Evolutionary conservation across 1,140 invertebrate species (phyloP).

Genomic region (Lysiphlebus fabarum): DNA sequence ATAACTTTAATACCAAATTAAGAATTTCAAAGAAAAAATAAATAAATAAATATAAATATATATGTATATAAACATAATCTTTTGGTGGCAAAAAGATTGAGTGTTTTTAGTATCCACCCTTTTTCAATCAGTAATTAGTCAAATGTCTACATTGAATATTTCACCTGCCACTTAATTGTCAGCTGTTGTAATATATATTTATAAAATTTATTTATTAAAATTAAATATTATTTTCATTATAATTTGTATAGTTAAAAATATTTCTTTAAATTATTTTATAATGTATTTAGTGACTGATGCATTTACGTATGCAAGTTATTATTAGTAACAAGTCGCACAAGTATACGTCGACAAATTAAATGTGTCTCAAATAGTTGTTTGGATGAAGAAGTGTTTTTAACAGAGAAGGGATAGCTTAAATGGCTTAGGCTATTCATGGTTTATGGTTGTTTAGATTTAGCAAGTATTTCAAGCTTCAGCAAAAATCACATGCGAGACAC

Average conservation of each 20-base stretch:
- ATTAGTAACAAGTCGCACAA: constrained; percentile 5
- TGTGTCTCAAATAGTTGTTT: neutral
- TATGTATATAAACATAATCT: constrained; percentile 10
- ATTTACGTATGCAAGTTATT: constrained; percentile 13
- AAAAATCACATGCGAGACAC: neutral
- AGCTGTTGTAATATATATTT: neutral
- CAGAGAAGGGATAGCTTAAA: neutral
- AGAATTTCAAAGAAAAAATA: neutral
- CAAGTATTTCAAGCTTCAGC: neutral
- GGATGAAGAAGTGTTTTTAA: neutral
- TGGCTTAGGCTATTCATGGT: constrained; percentile 15
- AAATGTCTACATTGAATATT: constrained; percentile 31
- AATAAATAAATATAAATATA: neutral
- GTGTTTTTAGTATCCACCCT: constrained; percentile 38
- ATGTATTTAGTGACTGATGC: neutral
- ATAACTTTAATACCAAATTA: too few species aligned
- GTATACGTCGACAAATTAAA: constrained; percentile 20
- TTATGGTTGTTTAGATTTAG: constrained; percentile 5
- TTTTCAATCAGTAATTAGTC: constrained; percentile 44
- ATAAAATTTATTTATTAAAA: too few species aligned
- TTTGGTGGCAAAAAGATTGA: constrained; percentile 8
- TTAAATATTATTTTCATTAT: too few species aligned
- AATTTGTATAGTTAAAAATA: neutral
- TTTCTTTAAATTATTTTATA: neutral
- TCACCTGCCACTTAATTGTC: constrained; percentile 39